Evolutionary conservation across 2,797 vertebrate genomes (phyloP).

Genomic region (Kryptopterus vitreolus): DNA sequence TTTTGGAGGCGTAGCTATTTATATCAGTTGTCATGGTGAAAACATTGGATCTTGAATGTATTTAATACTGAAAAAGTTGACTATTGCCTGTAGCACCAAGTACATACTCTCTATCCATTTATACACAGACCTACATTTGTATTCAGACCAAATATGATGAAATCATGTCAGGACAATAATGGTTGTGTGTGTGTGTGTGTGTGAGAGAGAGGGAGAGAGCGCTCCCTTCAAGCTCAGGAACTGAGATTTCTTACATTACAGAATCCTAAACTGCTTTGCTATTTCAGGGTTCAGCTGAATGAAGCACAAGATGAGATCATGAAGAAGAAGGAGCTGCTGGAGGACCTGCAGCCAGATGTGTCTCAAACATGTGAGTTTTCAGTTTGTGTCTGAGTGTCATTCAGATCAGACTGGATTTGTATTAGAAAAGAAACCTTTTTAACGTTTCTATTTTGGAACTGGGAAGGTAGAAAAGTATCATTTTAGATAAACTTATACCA

Average conservation of each 20-base stretch:
- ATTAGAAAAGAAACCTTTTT: too few species aligned
- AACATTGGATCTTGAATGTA: neutral
- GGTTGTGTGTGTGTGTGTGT: neutral
- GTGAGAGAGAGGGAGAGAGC: neutral
- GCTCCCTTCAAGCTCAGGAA: neutral
- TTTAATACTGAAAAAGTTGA: neutral
- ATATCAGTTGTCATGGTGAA: neutral
- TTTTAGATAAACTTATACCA: too few species aligned
- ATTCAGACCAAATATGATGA: neutral
- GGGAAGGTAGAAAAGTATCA: too few species aligned
- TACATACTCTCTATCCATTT: neutral
- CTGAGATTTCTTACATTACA: neutral
- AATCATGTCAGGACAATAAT: neutral
- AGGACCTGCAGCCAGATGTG: constrained; percentile 90
- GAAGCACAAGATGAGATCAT: constrained; percentile 95
- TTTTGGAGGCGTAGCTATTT: neutral
- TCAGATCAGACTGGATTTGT: too few species aligned
- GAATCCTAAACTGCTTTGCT: too few species aligned
- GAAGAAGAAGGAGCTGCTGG: constrained; percentile 94
- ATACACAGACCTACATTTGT: neutral
- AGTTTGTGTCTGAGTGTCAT: neutral
- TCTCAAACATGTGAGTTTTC: constrained; percentile 80
- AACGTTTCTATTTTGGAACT: too few species aligned
- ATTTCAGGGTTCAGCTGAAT: constrained; percentile 88
- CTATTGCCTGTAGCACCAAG: neutral